Evolutionary conservation across 2,797 vertebrate genomes (phyloP).

Genomic region (Thunnus albacares): DNA sequence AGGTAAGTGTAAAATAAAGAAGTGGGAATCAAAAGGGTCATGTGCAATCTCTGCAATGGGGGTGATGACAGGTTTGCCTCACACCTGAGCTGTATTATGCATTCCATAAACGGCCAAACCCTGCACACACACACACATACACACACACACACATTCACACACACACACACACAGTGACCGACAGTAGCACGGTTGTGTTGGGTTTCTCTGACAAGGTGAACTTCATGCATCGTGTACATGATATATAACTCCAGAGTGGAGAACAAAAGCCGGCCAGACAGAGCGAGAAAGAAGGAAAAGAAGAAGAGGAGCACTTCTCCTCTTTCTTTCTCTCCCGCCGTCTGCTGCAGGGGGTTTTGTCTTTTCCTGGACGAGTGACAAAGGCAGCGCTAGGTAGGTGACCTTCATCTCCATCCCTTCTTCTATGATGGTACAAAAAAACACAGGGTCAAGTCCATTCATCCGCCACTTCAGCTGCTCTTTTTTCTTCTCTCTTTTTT

Average conservation of each 20-base stretch:
- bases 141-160: constrained; percentile 15
- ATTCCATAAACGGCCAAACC: constrained; percentile 69
- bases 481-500: neutral
- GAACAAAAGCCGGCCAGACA: constrained; percentile 73
- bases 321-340: constrained; percentile 53
- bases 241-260: constrained; percentile 76
- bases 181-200: constrained; percentile 70
- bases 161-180: constrained; percentile 38
- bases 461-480: constrained; percentile 43
- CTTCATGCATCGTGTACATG: constrained; percentile 85
- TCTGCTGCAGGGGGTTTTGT: constrained; percentile 49
- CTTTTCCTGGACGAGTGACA: constrained; percentile 63
- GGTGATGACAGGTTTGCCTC: constrained; percentile 79
- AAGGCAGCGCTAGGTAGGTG: constrained; percentile 58
- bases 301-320: constrained; percentile 32
- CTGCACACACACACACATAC: constrained; percentile 40
- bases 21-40: constrained; percentile 74
- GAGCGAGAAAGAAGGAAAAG: constrained; percentile 44
- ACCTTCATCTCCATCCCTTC: constrained; percentile 61
- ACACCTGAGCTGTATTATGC: constrained; percentile 77
- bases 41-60: constrained; percentile 62
- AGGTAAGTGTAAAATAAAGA: constrained; percentile 74
- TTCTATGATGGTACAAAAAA: constrained; percentile 48
- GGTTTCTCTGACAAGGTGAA: constrained; percentile 84
- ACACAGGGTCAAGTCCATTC: constrained; percentile 62